Base-by-base conservation (phyloP, 2,888 invertebrate species). In the Ceramica pisi region DNA sequence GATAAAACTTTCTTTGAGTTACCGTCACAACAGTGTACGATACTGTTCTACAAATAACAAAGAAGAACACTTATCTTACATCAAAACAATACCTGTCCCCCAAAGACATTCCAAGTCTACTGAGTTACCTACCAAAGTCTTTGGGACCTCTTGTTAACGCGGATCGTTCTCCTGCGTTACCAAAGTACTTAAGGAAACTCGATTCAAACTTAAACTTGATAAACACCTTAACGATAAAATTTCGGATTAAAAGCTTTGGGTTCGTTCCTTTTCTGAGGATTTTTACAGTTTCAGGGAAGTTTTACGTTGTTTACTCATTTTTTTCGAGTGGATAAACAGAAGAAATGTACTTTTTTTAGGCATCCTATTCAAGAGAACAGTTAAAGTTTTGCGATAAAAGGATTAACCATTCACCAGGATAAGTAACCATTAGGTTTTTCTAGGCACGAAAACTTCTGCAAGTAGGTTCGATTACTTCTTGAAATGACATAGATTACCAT, bases 201-300 rank as follows among this genome's bases (percentile, higher is more conserved):
- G 66, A 68, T 77, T 78, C 55, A 38, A 79, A 83, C 63, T 78
- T 74, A 35, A 75, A 72, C 70, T 80, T 73, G 35, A 66, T 72
- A 74, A 80, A 77, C 72, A 71, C 56, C 53, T 63, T 70, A 77
- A 74, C 62, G 71, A 65, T 75, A 75, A 71, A 81, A 66, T 48
- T 57, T 67, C 31, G 50, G 63, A 69, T 74, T 61, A 69, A 72
- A 64, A 61, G 69, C 38, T 74, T 75, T 61, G 56, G 53, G 63
- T 53, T 62, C 73, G 59, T 44, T 67, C 67, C 50, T 57, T 57
- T 57, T 6, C 5, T 10, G 21, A 62, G 50, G 5, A 67, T 75
- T 74, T 60, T 51, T 55, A 71, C 21, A 55, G 48, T 56, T 65
- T 16, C 10, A 26, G 31, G 23, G 16, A 56, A 48, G 10, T 67